Evolutionary conservation across 2,113 vertebrate genomes (phyloP).

Genomic region (Seriola aureovittata): DNA sequence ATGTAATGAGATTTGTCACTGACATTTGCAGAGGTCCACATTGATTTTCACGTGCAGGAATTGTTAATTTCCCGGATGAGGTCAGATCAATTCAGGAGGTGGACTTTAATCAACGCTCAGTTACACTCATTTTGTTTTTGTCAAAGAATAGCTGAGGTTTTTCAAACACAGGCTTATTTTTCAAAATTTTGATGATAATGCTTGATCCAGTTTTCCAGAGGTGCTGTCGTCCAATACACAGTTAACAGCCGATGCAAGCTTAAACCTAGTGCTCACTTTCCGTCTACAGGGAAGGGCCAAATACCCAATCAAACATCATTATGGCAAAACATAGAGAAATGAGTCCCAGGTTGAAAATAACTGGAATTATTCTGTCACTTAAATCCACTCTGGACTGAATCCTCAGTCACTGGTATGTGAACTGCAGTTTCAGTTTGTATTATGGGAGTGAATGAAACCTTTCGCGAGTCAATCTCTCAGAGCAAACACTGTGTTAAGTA

Average conservation of each 20-base stretch:
- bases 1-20: conserved; percentile 34
- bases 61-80: conserved; percentile 46
- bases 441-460: conserved; percentile 5
- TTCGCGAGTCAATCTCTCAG: background rate
- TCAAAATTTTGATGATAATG: conserved; percentile 2
- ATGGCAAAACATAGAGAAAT: conserved; percentile 15
- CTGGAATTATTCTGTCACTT: conserved; percentile 22
- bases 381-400: conserved; percentile 13
- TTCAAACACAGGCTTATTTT: conserved; percentile 24
- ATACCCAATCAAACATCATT: conserved; percentile 48
- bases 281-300: conserved; percentile 21
- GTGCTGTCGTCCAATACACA: conserved; percentile 10
- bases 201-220: conserved; percentile 24
- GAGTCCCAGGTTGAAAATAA: conserved; percentile 33
- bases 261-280: conserved; percentile 9
- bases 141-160: conserved; percentile 32
- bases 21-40: conserved; percentile 45
- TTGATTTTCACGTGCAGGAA: conserved; percentile 52
- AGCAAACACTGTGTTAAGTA: conserved; percentile 9
- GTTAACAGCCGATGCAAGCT: conserved; percentile 25
- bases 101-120: conserved; percentile 54
- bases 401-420: conserved; percentile 7
- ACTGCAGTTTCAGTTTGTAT: conserved; percentile 35
- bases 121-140: conserved; percentile 11
- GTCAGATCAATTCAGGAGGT: conserved; percentile 50